Evolutionary conservation across 2,113 vertebrate genomes (phyloP).

Genomic region (Miniopterus natalensis): DNA sequence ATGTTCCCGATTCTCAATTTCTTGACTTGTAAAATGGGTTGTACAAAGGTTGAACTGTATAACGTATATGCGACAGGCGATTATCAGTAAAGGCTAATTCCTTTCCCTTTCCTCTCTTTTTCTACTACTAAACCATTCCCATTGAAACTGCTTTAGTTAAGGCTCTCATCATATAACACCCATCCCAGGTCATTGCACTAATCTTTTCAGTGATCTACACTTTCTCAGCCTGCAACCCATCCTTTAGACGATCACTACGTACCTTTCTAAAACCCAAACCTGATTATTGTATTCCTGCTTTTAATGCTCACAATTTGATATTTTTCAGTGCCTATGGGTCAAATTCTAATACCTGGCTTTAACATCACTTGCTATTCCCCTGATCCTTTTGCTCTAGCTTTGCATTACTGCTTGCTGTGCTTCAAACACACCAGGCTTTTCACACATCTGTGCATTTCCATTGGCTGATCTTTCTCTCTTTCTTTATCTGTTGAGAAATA

Average conservation of each 20-base stretch:
- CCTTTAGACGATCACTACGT: not conserved
- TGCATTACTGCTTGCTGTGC: not conserved
- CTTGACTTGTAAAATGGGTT: not conserved
- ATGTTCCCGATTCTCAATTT: not conserved
- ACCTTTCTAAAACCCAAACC: conserved; percentile 16
- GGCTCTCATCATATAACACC: not conserved
- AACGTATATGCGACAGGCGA: not conserved
- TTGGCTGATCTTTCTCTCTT: not conserved
- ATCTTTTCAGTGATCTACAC: not conserved
- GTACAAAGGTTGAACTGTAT: not conserved
- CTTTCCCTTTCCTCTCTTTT: not conserved
- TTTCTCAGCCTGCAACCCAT: not conserved
- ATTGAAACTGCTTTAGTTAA: not conserved
- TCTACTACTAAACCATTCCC: not conserved
- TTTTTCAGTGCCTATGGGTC: not conserved
- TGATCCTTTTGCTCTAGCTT: not conserved
- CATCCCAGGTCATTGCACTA: not conserved
- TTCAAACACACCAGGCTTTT: not conserved
- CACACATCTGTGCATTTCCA: not conserved
- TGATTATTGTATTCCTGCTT: not conserved
- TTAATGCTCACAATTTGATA: not conserved
- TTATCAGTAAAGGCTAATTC: not conserved
- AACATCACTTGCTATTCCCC: not conserved
- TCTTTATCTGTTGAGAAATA: conserved; percentile 16
- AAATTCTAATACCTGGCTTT: not conserved